A percentile compares a stretch with the other conserved stretches of the same genome.
phyloP scores from a whole-genome alignment of 2,113 vertebrate genomes.

The Forbesichthys agassizii region DNA sequence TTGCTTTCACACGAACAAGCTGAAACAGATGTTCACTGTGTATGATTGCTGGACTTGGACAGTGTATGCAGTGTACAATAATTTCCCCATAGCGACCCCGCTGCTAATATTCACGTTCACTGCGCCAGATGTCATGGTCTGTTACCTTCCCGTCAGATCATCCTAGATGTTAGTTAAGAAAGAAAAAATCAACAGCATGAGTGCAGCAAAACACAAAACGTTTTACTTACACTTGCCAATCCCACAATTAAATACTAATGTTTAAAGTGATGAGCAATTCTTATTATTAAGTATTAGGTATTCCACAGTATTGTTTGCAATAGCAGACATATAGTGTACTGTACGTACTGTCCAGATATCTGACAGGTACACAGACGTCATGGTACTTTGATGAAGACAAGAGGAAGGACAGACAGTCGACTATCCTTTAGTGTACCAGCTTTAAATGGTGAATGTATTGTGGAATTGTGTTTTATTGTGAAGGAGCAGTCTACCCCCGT shows the following conservation, averaged over 20 bases:
- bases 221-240: neutral
- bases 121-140: no score
- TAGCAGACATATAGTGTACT: no score
- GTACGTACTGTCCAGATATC: no score
- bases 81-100: conserved; percentile 3
- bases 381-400: no score
- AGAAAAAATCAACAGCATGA: neutral
- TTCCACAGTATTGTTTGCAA: no score
- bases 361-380: no score
- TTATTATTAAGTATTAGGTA: no score
- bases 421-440: neutral
- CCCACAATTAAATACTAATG: no score
- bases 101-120: conserved; percentile 1
- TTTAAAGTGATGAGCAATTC: no score
- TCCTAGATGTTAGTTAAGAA: neutral
- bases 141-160: neutral
- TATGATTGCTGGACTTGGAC: conserved; percentile 38
- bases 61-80: conserved; percentile 25
- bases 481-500: conserved; percentile 56
- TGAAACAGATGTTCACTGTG: conserved; percentile 66
- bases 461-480: conserved; percentile 3
- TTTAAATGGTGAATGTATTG: neutral
- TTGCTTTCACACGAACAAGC: conserved; percentile 58
- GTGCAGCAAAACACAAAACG: neutral
- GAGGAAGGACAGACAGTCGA: neutral